Conservation (phyloP, 2,113 vertebrate species). For the Clarias batrachus region DNA sequence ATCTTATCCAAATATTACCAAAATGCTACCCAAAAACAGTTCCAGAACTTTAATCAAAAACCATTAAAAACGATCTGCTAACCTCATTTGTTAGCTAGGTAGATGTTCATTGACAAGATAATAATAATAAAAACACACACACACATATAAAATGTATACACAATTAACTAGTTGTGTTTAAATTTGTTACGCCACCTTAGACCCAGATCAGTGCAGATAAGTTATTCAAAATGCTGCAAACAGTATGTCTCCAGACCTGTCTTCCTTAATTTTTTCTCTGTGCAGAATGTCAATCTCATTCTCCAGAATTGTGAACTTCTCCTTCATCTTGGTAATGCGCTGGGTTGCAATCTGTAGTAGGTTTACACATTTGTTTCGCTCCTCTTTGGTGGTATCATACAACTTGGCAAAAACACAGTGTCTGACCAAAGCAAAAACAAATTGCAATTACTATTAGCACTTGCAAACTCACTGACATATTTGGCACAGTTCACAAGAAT, state of each 20-base stretch:
- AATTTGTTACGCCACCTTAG: not conserved
- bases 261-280: conserved; percentile 68
- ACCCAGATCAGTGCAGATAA: not conserved
- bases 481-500: too few species aligned
- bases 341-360: conserved; percentile 77
- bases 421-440: conserved; percentile 61
- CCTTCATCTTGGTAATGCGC: conserved; percentile 74
- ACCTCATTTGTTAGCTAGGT: too few species aligned
- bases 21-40: too few species aligned
- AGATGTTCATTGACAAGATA: not conserved
- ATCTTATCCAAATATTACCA: too few species aligned
- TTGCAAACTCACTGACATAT: not conserved
- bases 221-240: not conserved
- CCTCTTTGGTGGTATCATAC: conserved; percentile 72
- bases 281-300: conserved; percentile 82
- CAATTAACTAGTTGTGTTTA: not conserved
- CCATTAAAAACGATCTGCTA: too few species aligned
- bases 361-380: conserved; percentile 83
- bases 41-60: too few species aligned
- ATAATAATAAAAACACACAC: too few species aligned
- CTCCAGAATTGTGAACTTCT: conserved; percentile 74
- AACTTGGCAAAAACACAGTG: conserved; percentile 73
- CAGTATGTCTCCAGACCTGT: conserved; percentile 76
- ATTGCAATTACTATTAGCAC: not conserved
- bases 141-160: not conserved